phyloP scores from a whole-genome alignment of 2,888 invertebrate species.

The Drosophila anomelani region DNA sequence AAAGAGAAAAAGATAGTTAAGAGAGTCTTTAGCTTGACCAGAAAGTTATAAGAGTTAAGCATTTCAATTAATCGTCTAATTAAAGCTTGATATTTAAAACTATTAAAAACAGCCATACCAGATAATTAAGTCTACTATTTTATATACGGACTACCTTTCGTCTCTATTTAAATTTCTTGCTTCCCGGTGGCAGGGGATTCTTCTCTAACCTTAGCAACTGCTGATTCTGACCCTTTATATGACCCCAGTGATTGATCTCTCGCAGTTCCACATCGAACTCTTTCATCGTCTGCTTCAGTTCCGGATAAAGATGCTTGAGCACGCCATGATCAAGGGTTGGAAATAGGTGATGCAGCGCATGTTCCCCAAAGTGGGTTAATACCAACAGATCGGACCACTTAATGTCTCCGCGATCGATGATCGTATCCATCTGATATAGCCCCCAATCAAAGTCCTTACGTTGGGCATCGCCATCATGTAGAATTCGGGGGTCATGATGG shows the following conservation, averaged over 20 bases:
- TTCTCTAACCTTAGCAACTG: constrained; percentile 86
- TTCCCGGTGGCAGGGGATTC: constrained; percentile 79
- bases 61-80: background rate
- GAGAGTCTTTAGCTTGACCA: background rate
- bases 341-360: constrained; percentile 91
- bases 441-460: constrained; percentile 89
- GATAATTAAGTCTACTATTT: background rate
- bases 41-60: background rate
- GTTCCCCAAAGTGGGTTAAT: constrained; percentile 90
- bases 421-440: constrained; percentile 89
- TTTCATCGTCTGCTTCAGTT: constrained; percentile 77
- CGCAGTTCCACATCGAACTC: constrained; percentile 78
- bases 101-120: background rate
- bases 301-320: constrained; percentile 88
- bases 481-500: constrained; percentile 91
- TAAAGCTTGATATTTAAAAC: background rate
- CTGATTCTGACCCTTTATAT: constrained; percentile 88
- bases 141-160: background rate
- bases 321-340: constrained; percentile 92
- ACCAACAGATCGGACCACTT: constrained; percentile 88
- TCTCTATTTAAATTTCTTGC: constrained; percentile 47
- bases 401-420: constrained; percentile 89
- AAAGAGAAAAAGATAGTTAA: background rate
- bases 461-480: constrained; percentile 90
- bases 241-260: constrained; percentile 86